phyloP scores from a whole-genome alignment of 2,113 vertebrate genomes.

The Antigone vipio region DNA sequence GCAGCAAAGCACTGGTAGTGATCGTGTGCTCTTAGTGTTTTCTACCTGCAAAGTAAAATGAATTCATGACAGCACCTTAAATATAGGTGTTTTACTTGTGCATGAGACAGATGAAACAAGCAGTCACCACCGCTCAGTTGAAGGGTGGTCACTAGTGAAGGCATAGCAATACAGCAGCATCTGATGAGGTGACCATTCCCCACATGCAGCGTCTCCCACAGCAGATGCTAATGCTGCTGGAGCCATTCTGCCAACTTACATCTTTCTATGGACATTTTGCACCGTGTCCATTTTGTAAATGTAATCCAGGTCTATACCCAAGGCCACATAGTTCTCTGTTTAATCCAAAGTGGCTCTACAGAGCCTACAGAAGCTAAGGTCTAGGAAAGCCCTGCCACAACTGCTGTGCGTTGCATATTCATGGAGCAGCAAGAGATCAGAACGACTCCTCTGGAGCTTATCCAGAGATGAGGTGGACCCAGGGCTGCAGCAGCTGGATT shows the following conservation, averaged over 20 bases:
- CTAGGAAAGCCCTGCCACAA: background rate
- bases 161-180: background rate
- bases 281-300: background rate
- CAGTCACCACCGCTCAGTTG: background rate
- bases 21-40: background rate
- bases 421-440: background rate
- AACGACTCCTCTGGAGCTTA: background rate
- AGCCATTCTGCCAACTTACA: background rate
- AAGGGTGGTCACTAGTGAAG: background rate
- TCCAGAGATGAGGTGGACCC: rapidly evolving
- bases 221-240: rapidly evolving
- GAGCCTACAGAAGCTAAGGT: background rate
- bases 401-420: background rate
- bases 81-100: background rate
- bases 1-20: background rate
- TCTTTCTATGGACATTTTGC: background rate
- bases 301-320: rapidly evolving
- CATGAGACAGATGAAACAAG: background rate
- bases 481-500: background rate
- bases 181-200: background rate
- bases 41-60: background rate
- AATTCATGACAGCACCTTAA: background rate
- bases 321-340: background rate
- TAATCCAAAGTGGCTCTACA: background rate
- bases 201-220: background rate